These are phyloP conservation scores for Aphodius sticticus DNA, from an alignment of 2,888 invertebrate genomes.

Conservation along the genomic window DNA sequence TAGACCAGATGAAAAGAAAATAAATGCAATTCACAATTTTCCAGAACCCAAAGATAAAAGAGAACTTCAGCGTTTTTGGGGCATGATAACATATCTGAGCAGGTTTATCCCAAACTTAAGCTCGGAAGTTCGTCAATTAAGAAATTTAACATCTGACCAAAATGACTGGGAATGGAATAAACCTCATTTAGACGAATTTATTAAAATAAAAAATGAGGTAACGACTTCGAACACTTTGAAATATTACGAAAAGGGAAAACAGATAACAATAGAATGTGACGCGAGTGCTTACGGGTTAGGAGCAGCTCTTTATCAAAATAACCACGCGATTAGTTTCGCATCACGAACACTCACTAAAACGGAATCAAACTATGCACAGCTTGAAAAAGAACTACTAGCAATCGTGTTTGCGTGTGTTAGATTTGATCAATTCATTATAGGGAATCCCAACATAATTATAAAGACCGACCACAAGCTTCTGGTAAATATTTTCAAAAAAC, in stretches of 20 bases:
- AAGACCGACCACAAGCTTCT: conserved; percentile 42
- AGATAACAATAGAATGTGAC: conserved; percentile 28
- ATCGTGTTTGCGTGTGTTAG: conserved; percentile 39
- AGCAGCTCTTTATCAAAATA: conserved; percentile 42
- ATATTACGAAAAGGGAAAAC: conserved; percentile 28
- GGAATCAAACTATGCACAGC: conserved; percentile 32
- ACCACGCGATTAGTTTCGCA: conserved; percentile 42
- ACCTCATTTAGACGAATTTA: conserved; percentile 12
- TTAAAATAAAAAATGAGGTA: conserved; percentile 9
- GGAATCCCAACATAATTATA: conserved; percentile 35
- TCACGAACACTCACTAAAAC: conserved; percentile 36
- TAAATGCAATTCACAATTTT: conserved; percentile 25
- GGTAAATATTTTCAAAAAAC: conserved; percentile 12
- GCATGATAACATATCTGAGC: conserved; percentile 30
- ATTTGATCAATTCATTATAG: conserved; percentile 42
- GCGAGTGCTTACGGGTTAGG: conserved; percentile 38
- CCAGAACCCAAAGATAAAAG: conserved; percentile 25
- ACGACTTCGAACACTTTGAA: conserved; percentile 19
- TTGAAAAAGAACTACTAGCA: conserved; percentile 38
- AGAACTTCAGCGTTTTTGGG: conserved; percentile 27
- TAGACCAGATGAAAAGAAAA: conserved; percentile 24
- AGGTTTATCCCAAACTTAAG: conserved; percentile 30
- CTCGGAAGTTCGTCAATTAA: conserved; percentile 10
- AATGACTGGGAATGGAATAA: conserved; percentile 14
- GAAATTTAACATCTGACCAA: conserved; percentile 15